phyloP scores from a whole-genome alignment of 2,797 vertebrate species.

The Rhinella marina region DNA sequence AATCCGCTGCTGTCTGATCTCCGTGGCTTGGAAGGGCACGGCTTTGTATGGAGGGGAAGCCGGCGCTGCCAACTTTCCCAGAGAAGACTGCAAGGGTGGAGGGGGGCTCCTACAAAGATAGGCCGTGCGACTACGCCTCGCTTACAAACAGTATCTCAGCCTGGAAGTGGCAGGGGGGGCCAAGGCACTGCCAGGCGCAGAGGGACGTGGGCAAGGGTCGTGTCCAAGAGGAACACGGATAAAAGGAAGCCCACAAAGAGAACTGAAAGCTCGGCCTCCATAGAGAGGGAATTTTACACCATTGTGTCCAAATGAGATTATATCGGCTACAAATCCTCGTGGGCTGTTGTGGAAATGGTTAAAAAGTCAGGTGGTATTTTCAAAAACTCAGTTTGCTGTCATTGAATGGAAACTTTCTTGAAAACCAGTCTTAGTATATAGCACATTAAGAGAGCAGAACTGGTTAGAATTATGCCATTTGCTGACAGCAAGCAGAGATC shows the following conservation, averaged over 20 bases:
- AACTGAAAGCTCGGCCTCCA: neutral
- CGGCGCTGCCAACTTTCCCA: conserved; percentile 56
- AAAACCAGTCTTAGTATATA: too few relatives aligned
- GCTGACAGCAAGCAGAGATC: too few relatives aligned
- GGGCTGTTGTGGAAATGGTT: too few relatives aligned
- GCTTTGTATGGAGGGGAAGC: conserved; percentile 54
- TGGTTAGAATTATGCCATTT: too few relatives aligned
- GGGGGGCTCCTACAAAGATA: neutral
- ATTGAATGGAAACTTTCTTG: too few relatives aligned
- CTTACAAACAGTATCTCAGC: conserved; percentile 2
- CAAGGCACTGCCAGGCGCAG: neutral
- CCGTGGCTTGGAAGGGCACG: conserved; percentile 52
- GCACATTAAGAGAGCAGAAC: too few relatives aligned
- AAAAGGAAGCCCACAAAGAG: neutral
- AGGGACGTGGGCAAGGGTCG: neutral
- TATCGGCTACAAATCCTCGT: neutral
- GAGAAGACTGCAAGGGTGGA: conserved; percentile 32
- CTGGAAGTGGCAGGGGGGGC: conserved; percentile 15
- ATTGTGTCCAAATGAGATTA: too few relatives aligned
- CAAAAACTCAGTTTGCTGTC: too few relatives aligned
- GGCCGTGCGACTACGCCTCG: neutral
- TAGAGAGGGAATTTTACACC: neutral
- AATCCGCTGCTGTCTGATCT: conserved; percentile 60
- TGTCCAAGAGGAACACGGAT: neutral
- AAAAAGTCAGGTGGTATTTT: too few relatives aligned